These are phyloP conservation scores for Selene dorsalis DNA, from an alignment of 2,797 vertebrate species.

Conservation along the genomic window DNA sequence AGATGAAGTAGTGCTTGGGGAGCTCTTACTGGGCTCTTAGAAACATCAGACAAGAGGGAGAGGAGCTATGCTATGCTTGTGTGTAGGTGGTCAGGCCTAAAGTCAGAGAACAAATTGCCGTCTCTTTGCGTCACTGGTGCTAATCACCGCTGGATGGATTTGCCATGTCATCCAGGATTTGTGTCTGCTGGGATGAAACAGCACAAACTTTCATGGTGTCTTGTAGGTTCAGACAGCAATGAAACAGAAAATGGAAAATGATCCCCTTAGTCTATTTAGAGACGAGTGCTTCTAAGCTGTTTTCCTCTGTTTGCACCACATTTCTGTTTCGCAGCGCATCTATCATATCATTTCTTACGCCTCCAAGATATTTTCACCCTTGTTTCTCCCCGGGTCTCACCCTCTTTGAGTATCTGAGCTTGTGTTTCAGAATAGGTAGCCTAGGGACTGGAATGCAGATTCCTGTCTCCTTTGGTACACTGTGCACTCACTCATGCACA, in stretches of 20 bases:
- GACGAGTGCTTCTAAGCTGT: slow-evolving; percentile 60
- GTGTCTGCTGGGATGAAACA: slow-evolving; percentile 52
- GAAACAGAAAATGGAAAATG: slow-evolving; percentile 65
- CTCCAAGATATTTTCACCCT: slow-evolving; percentile 72
- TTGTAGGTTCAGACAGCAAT: slow-evolving; percentile 29
- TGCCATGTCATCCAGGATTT: slow-evolving; percentile 57
- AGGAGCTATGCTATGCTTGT: slow-evolving; percentile 41
- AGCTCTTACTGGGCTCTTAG: slow-evolving; percentile 70
- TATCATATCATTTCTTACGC: slow-evolving; percentile 67
- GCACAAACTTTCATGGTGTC: slow-evolving; percentile 42
- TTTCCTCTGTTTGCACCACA: slow-evolving; percentile 64
- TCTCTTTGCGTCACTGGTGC: slow-evolving; percentile 58
- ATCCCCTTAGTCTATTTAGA: slow-evolving; percentile 65
- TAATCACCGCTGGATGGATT: slow-evolving; percentile 66
- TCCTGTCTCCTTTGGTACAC: slow-evolving; percentile 68
- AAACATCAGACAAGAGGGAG: slow-evolving; percentile 46
- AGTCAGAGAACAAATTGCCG: slow-evolving; percentile 74
- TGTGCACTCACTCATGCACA: slow-evolving; percentile 60
- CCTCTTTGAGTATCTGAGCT: slow-evolving; percentile 60
- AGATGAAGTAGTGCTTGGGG: slow-evolving; percentile 72
- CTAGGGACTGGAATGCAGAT: slow-evolving; percentile 78
- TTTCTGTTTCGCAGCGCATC: slow-evolving; percentile 60
- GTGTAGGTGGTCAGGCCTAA: slow-evolving; percentile 76
- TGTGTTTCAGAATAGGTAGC: slow-evolving; percentile 60
- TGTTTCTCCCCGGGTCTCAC: slow-evolving; percentile 61